Evolutionary conservation across 2,888 invertebrate species (phyloP).

Genomic region (Ceriagrion tenellum): DNA sequence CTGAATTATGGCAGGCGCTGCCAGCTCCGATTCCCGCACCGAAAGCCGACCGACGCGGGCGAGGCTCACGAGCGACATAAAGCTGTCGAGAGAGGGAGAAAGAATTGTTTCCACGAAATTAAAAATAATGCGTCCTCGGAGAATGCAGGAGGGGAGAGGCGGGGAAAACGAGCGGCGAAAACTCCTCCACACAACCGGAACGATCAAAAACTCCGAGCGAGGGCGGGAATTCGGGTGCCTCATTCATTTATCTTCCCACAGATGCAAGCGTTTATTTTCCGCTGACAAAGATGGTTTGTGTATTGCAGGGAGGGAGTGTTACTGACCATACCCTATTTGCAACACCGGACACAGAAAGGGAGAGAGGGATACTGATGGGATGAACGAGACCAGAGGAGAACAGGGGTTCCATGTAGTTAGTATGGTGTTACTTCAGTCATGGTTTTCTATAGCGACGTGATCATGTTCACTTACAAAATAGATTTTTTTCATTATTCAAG

Average conservation of each 20-base stretch:
- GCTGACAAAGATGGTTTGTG: neutral
- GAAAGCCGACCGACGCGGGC: neutral
- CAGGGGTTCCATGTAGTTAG: no score
- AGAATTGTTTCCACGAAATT: constrained; percentile 29
- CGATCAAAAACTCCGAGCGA: neutral
- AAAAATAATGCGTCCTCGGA: constrained; percentile 24
- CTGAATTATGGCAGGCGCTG: neutral
- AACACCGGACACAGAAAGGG: neutral
- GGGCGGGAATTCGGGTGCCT: neutral
- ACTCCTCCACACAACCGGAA: neutral
- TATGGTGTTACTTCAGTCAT: no score
- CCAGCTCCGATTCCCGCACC: neutral
- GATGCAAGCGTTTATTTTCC: neutral
- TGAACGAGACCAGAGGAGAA: neutral
- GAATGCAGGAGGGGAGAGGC: neutral
- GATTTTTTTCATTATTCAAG: neutral
- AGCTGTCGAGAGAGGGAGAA: constrained; percentile 1
- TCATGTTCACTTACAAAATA: no score
- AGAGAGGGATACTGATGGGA: neutral
- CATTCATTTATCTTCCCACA: neutral
- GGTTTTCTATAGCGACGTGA: no score
- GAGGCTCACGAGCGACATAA: constrained; percentile 2
- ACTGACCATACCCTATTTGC: neutral
- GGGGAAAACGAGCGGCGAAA: neutral
- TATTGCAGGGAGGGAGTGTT: neutral